These are phyloP conservation scores for Archilochus colubris DNA, from an alignment of 2,113 vertebrate species.

Conservation along the genomic window DNA sequence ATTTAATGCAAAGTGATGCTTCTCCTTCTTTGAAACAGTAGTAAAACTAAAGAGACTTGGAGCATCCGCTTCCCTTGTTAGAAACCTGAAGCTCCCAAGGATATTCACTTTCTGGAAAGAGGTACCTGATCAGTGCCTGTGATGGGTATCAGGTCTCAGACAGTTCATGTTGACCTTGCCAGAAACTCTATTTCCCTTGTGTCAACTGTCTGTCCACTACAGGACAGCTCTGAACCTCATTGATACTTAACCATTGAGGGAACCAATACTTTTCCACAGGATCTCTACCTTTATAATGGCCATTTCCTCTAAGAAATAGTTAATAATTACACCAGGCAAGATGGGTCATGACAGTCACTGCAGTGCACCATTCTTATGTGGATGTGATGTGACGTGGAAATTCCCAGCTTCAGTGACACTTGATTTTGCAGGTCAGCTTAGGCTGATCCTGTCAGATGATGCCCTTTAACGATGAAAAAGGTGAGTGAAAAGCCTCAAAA, in stretches of 20 bases:
- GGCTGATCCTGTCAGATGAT: constrained; percentile 24
- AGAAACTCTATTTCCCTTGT: background rate
- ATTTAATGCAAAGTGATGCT: background rate
- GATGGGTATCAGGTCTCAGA: constrained; percentile 13
- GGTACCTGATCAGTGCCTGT: background rate
- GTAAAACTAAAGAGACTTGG: background rate
- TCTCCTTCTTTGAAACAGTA: background rate
- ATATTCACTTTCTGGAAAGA: constrained; percentile 19
- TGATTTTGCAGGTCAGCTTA: constrained; percentile 34
- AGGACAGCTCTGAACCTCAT: background rate
- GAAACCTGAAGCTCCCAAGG: constrained; percentile 18
- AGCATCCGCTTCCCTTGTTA: background rate
- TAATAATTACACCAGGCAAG: background rate
- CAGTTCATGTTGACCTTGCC: background rate
- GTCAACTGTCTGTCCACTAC: background rate
- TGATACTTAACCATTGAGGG: fast-evolving
- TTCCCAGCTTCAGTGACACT: background rate
- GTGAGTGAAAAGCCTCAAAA: background rate
- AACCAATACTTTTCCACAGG: background rate
- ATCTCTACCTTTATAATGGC: background rate
- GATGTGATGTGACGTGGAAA: constrained; percentile 13
- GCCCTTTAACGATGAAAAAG: background rate
- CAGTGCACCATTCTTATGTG: fast-evolving
- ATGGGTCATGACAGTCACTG: background rate
- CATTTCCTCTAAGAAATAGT: background rate